Conservation (phyloP, 2,113 vertebrate species). For the Gnathonemus longibarbis region DNA sequence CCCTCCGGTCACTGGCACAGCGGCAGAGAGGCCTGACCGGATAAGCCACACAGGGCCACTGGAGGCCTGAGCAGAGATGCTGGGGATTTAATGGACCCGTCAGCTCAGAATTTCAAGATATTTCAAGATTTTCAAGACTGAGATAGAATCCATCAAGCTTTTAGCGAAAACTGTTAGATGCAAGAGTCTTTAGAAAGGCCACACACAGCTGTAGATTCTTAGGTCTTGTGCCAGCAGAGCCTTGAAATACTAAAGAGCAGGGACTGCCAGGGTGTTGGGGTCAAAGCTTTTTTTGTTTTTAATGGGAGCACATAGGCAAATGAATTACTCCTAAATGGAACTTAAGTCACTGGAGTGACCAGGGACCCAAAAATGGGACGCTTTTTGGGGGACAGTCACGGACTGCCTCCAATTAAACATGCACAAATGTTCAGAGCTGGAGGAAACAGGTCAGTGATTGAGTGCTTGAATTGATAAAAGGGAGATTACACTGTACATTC, state of each 20-base stretch:
- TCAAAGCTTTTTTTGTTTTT: not conserved
- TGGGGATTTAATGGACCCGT: not conserved
- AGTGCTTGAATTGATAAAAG: not conserved
- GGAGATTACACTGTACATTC: not conserved
- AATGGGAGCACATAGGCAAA: not conserved
- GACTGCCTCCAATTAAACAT: not conserved
- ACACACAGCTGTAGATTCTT: not conserved
- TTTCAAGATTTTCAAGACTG: too few relatives aligned
- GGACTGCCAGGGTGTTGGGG: not conserved
- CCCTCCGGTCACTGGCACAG: not conserved
- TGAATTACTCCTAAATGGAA: not conserved
- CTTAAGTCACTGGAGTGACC: not conserved
- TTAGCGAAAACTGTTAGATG: not conserved
- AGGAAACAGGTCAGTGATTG: constrained; percentile 9
- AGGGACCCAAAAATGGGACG: not conserved
- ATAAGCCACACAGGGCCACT: not conserved
- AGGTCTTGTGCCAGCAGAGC: not conserved
- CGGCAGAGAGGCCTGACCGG: too few relatives aligned
- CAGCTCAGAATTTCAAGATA: not conserved
- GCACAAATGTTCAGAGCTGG: not conserved
- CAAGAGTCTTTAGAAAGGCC: not conserved
- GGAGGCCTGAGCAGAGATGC: not conserved
- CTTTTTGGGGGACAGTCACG: not conserved
- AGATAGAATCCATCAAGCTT: not conserved
- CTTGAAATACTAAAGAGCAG: not conserved